Evolutionary conservation across 2,888 invertebrate species (phyloP).

Genomic region (Meliscaeva auricollis): DNA sequence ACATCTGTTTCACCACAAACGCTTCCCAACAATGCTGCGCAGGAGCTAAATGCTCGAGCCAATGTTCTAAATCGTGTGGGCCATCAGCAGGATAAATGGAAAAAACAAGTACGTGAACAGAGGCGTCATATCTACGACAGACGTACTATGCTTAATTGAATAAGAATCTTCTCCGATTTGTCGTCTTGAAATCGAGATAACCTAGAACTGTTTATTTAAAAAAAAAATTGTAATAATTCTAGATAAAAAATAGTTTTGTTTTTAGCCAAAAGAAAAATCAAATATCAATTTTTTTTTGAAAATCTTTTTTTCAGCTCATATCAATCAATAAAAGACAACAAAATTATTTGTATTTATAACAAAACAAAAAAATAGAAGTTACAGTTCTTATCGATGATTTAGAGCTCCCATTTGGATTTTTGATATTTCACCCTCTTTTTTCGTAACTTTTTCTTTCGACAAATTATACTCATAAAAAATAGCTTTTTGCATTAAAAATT

Average conservation of each 20-base stretch:
- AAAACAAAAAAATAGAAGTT: too few species aligned
- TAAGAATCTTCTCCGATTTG: not conserved
- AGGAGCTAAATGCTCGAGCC: slow-evolving; percentile 90
- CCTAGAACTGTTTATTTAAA: slow-evolving; percentile 42
- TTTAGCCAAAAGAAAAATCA: slow-evolving; percentile 35
- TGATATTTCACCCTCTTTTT: too few species aligned
- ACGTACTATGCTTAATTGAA: slow-evolving; percentile 98
- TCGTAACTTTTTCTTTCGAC: too few species aligned
- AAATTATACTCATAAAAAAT: too few species aligned
- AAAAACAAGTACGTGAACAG: slow-evolving; percentile 92
- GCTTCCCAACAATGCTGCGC: slow-evolving; percentile 85
- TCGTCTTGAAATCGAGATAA: not conserved
- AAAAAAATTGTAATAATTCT: slow-evolving; percentile 51
- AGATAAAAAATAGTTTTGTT: slow-evolving; percentile 32
- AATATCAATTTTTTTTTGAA: slow-evolving; percentile 23
- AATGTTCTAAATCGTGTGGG: slow-evolving; percentile 97
- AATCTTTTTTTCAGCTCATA: slow-evolving; percentile 39
- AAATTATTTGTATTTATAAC: slow-evolving; percentile 33
- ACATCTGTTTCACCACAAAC: slow-evolving; percentile 85
- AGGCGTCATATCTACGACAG: slow-evolving; percentile 98
- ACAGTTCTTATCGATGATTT: not conserved
- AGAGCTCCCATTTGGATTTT: too few species aligned
- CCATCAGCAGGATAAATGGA: slow-evolving; percentile 99
- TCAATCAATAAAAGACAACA: slow-evolving; percentile 47
- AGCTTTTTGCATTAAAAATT: too few species aligned